Conservation (phyloP, 2,113 vertebrate species). For the Saccopteryx bilineata region DNA sequence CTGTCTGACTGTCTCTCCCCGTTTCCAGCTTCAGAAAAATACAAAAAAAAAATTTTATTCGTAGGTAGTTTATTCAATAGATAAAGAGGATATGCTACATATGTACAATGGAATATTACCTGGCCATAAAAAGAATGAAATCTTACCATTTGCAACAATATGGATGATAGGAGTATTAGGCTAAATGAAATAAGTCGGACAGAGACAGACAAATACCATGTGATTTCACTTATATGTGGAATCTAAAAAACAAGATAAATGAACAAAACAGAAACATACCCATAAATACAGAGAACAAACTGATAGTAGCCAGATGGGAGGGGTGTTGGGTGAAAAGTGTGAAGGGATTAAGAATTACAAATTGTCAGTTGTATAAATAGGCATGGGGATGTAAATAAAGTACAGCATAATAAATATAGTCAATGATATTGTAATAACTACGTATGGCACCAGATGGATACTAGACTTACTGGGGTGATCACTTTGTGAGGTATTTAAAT, state of each 20-base stretch:
- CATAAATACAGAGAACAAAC: background rate
- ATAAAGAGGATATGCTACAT: background rate
- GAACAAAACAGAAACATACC: background rate
- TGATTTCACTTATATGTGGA: background rate
- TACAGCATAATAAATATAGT: background rate
- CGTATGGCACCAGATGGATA: background rate
- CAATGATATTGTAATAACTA: background rate
- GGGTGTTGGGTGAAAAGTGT: too few species aligned
- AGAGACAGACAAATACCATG: background rate
- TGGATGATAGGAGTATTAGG: background rate
- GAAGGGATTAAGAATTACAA: background rate
- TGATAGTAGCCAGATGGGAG: background rate
- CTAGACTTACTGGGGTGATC: background rate
- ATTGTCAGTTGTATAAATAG: background rate
- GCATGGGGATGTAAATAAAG: background rate
- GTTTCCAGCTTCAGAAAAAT: too few species aligned
- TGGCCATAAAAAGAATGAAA: background rate
- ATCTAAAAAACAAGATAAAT: background rate
- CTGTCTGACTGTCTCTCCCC: too few species aligned
- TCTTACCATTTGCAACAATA: background rate
- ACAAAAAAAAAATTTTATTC: too few species aligned
- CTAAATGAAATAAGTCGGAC: background rate
- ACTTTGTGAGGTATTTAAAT: background rate
- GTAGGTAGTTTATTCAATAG: background rate
- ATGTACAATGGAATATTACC: background rate